These are phyloP conservation scores for Otolemur crassicaudatus DNA, from an alignment of 2,797 vertebrate species.

Conservation along the genomic window DNA sequence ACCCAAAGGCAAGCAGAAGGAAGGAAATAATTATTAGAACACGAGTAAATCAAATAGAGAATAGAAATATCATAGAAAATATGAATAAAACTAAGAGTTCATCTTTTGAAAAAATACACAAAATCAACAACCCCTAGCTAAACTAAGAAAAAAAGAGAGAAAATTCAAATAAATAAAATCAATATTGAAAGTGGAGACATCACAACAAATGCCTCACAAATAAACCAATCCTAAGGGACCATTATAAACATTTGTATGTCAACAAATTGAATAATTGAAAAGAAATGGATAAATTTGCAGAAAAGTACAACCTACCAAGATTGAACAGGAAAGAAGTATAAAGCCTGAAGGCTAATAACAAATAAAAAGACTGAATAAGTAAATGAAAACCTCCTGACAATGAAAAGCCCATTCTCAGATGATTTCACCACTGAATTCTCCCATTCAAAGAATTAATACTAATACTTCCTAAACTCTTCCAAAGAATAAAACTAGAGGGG, in stretches of 20 bases:
- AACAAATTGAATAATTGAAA: not conserved
- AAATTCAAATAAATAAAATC: not conserved
- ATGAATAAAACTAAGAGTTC: not conserved
- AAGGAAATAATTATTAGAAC: not conserved
- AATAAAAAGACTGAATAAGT: not conserved
- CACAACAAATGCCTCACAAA: not conserved
- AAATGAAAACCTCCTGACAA: not conserved
- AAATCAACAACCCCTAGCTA: not conserved
- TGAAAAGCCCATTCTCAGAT: not conserved
- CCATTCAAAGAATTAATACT: not conserved
- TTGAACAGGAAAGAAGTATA: not conserved
- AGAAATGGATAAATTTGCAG: not conserved
- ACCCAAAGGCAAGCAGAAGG: not conserved
- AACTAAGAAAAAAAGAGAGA: not conserved
- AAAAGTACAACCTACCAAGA: not conserved
- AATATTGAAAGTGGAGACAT: not conserved
- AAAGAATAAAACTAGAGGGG: not conserved
- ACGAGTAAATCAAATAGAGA: not conserved
- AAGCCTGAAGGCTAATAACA: not conserved
- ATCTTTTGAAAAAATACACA: not conserved
- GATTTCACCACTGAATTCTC: not conserved
- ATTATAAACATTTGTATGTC: not conserved
- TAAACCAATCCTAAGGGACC: not conserved
- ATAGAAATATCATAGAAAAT: not conserved
- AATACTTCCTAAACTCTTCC: not conserved